Evolutionary conservation across 2,888 invertebrate genomes (phyloP), one percentile per base, ranked within the genome.

Genomic region (Thelaira solivaga): DNA sequence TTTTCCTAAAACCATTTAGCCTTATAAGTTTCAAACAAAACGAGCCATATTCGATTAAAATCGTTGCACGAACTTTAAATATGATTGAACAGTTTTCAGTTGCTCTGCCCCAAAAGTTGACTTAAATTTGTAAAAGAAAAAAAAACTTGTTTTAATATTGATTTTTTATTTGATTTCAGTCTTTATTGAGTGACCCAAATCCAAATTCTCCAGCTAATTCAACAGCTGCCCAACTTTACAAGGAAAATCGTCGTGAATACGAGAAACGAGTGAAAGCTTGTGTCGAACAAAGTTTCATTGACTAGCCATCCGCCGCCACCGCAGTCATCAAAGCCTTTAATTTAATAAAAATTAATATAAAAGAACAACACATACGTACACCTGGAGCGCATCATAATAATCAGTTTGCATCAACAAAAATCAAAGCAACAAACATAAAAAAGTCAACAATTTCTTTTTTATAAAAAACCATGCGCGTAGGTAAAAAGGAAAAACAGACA

Each of bases 151-250:
- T 51, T 41, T 39, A 26, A 26, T 26, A 26, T 26, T 10, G 34
- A 26, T 61, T 67, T 80, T 43, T 65, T 16, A 4, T 72, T 29
- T 74, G 7, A 36, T 81, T 81, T 2, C 93, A 99, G 97, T 98
- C 98, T 87, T 92, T 99, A 91, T 92, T 99, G 90, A 99, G 99
- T 93, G 99, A 99, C 92, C 99, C 99, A 81, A 99, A 99, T 91
- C 99, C 99, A 83, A 99, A 99, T 92, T 98, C 98, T 84, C 99
- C 99, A 87, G 99, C 99, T 85, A 99, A 99, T 90, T 98, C 97
- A 85, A 96, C 97, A 93, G 99, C 99, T 87, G 99, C 99, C 84
- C 98, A 99, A 91, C 93, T 99, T 87, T 99, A 99, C 91, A 98
- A 98, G 92, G 98, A 99, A 91, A 99, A 99, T 90, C 93, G 98